Evolutionary conservation across 37 sponge, comb jelly and placozoan genomes (phyloP).

Genomic region (Agelas oroides): DNA sequence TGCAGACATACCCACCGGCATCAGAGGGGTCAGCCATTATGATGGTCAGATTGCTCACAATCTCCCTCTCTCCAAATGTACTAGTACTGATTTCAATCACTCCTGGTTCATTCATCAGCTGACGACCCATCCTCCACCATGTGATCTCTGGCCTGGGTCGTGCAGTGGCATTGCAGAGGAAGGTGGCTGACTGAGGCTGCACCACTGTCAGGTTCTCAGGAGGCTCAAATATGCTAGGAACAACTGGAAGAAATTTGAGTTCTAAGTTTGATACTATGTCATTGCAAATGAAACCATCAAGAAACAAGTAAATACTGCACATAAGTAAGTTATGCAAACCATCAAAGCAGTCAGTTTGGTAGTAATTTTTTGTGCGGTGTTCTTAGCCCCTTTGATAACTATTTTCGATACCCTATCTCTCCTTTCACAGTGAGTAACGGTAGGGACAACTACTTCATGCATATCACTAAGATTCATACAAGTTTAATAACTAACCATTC

Average conservation of each 20-base stretch:
- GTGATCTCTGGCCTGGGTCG: constrained; percentile 53
- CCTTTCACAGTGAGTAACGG: too few species aligned
- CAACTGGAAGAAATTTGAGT: constrained; percentile 29
- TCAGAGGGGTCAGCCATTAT: constrained; percentile 23
- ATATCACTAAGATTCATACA: too few species aligned
- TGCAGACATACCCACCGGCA: constrained; percentile 48
- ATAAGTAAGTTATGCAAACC: too few species aligned
- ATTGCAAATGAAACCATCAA: too few species aligned
- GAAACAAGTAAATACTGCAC: too few species aligned
- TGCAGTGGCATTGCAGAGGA: constrained; percentile 52
- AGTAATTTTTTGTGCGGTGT: too few species aligned
- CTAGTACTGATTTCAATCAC: background rate
- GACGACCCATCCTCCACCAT: constrained; percentile 31
- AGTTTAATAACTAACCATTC: constrained; percentile 27
- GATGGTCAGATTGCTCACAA: constrained; percentile 23
- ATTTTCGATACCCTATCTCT: too few species aligned
- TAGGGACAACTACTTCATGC: too few species aligned
- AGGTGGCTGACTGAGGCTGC: constrained; percentile 2
- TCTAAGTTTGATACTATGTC: too few species aligned
- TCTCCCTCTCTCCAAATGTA: constrained; percentile 9
- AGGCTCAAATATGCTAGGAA: constrained; percentile 23
- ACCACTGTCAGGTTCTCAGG: constrained; percentile 22
- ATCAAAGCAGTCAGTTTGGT: too few species aligned
- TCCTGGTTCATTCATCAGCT: background rate
- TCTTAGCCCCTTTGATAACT: too few species aligned